Base-by-base conservation (phyloP, 2,888 invertebrate genomes). In the Psococerastis gibbosa region DNA sequence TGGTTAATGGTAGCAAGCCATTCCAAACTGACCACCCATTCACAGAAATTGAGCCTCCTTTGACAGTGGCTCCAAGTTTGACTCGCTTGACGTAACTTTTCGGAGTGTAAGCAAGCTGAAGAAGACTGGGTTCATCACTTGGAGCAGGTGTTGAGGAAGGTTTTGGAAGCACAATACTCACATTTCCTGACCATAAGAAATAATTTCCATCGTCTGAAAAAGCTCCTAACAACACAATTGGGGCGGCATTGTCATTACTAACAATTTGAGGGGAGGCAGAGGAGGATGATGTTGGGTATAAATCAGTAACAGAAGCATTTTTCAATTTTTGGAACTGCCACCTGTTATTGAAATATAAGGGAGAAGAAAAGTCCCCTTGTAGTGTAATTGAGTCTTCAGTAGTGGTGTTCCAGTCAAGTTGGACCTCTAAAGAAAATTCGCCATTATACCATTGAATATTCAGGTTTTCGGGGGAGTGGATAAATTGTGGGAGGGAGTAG, bases 101-200 rank as follows among this genome's bases (percentile, higher is more conserved):
- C 11, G 27, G 27, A 9, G 27, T 27, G 27, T 27, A 27, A 9
- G 27, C 27, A 6, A 27, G 6, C 11, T 27, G 27, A 11, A 27
- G 8, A 27, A 27, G 27, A 11, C 27, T 27, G 8, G 27, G 27
- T 6, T 27, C 43, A 33, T 45, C 46, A 41, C 17, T 35, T 9
- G 15, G 18, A 20, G 22, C 34, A 9, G 45, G 45, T 22, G 45
- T 49, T 46, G 45, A 50, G 32, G 48, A 49, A 8, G 52, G 52
- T 15, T 49, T 32, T 13, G 46, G 38, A 32, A 52, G 48, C 9
- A 31, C 45, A n/a, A 43, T 43, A 2, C 50, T 50, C 8, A 52
- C 34, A 13, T 27, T 32, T 34, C 52, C 52, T n/a, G 49, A 48
- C 52, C 52, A 52, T 8, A 49, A 18, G 27, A 27, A 27, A 6